Percentiles rank a stretch among this genome's conserved stretches.
Conservation (phyloP, 2,797 vertebrate species). For the Melanotaenia pygmaea region DNA sequence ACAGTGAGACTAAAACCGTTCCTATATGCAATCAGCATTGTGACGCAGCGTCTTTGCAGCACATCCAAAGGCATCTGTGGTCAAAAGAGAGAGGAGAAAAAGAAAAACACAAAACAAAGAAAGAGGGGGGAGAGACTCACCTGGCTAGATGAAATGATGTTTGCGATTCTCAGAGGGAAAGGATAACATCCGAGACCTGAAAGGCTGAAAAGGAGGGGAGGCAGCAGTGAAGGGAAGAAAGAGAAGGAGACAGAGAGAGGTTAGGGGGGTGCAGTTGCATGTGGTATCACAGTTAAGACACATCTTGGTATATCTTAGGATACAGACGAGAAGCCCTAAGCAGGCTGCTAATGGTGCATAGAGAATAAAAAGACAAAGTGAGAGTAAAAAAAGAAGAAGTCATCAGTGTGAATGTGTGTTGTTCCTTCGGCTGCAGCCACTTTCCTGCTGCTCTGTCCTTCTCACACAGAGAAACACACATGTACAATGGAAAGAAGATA, state of each 20-base stretch:
- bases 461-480: background rate
- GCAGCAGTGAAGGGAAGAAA: conserved; percentile 24
- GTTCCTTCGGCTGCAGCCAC: conserved; percentile 18
- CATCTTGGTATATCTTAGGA: conserved; percentile 41
- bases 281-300: conserved; percentile 54
- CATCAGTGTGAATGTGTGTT: conserved; percentile 18
- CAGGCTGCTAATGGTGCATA: conserved; percentile 20
- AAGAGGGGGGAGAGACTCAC: conserved; percentile 61
- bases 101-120: conserved; percentile 25
- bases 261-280: conserved; percentile 56
- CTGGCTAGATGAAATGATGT: conserved; percentile 62
- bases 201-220: conserved; percentile 37
- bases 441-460: conserved; percentile 1
- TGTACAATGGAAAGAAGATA: conserved; percentile 26
- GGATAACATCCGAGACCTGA: conserved; percentile 69
- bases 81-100: conserved; percentile 5
- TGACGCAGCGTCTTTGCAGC: conserved; percentile 79
- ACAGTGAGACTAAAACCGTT: conserved; percentile 29
- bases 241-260: background rate
- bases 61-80: conserved; percentile 55
- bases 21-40: conserved; percentile 51
- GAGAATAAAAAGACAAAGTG: conserved; percentile 24
- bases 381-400: conserved; percentile 14
- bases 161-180: conserved; percentile 58
- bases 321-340: conserved; percentile 24